Evolutionary conservation across 2,888 invertebrate species (phyloP).

Genomic region (Stenotaenia linearis): DNA sequence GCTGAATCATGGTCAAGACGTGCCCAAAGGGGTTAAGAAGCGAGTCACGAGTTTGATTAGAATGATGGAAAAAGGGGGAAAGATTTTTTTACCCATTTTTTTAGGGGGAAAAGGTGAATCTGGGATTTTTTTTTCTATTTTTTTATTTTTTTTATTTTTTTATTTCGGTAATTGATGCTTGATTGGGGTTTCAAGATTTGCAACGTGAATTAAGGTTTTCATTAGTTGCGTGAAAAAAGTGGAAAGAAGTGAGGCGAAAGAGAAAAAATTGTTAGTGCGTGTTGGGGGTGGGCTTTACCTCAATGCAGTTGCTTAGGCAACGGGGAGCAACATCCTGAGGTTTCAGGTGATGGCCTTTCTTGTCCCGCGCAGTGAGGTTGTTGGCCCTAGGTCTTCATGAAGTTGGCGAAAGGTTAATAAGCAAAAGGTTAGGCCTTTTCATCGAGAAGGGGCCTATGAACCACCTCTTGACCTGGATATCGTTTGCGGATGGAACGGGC

Average conservation of each 20-base stretch:
- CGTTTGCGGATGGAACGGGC: not conserved
- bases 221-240: not conserved
- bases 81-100: not conserved
- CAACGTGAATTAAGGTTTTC: not conserved
- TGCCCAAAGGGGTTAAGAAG: not conserved
- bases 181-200: constrained; percentile 10
- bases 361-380: constrained; percentile 8
- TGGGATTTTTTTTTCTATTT: not conserved
- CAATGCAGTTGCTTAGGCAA: not conserved
- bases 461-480: constrained; percentile 7
- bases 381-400: constrained; percentile 13
- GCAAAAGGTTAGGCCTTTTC: constrained; percentile 21
- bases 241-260: not conserved
- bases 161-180: not conserved
- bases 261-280: not conserved
- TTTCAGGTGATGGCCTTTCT: constrained; percentile 26
- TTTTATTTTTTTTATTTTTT: not conserved
- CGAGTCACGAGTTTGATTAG: constrained; percentile 12
- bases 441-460: constrained; percentile 1
- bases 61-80: not conserved
- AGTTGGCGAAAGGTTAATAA: constrained; percentile 24
- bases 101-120: not conserved
- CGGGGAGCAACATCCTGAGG: constrained; percentile 22
- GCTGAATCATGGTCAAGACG: constrained; percentile 16
- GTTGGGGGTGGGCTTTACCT: constrained; percentile 10